Evolutionary conservation across 64 coral and sea anemone genomes (phyloP), one percentile per base, ranked within the genome.

Genomic region (Actinia equina): DNA sequence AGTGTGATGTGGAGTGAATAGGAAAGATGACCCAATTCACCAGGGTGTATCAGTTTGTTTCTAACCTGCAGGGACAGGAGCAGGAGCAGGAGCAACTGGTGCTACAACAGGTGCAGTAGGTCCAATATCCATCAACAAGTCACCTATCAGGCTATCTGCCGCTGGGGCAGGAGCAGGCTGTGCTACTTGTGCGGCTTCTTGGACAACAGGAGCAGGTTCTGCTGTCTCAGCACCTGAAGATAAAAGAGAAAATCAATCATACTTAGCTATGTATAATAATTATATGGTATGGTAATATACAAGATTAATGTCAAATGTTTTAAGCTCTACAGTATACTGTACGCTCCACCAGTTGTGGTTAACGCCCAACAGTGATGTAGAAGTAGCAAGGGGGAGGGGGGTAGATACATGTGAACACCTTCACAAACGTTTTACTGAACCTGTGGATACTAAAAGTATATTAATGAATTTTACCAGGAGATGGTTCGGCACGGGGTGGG

Each of bases 401-500:
- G 30, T 37, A 37, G 30, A 37, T 37, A 37, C 30, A 37, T 37
- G 30, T 37, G 30, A 37, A 37, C 30, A 37, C 30, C 30, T 37
- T 37, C 30, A 37, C 30, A 37, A 37, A 37, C 0, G 30, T 37
- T 37, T 37, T 37, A 37, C 30, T 37, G 30, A 37, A 37, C 30
- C 30, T 37, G 30, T 37, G 30, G 30, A 37, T 37, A 37, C 30
- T 37, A 37, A 37, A 37, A 1, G 30, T 37, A 37, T 37, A 37
- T 37, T 37, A 37, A 37, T 54, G 6, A 8, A 54, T 12, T 17
- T 44, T 84, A 96, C 94, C 91, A 88, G 94, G 91, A 19, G 94
- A 93, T 60, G 94, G 94, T 20, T 97, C 94, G 65, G 94, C 94
- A 77, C 94, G 93, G 1, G 94, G 91, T 13, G 97, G 97, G 2